Evolutionary conservation across 1,140 invertebrate species (phyloP).

Genomic region (Probaryconus sp.): DNA sequence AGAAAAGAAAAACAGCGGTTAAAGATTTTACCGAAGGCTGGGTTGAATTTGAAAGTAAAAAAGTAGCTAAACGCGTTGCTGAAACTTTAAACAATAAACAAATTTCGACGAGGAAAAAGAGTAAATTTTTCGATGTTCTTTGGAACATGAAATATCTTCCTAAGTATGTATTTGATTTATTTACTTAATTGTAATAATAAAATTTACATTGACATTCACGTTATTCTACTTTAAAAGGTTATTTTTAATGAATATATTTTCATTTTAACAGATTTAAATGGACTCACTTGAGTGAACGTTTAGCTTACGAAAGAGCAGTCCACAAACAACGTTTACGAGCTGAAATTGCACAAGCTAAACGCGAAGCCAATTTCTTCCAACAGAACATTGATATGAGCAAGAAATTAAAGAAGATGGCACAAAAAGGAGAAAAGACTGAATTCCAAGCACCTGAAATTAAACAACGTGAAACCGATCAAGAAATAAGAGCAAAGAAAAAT

Average conservation of each 20-base stretch:
- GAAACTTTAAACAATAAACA: slow-evolving; percentile 89
- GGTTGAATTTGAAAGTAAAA: slow-evolving; percentile 96
- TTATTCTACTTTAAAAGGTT: background rate
- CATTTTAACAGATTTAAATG: slow-evolving; percentile 90
- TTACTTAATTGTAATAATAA: background rate
- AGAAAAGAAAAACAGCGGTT: slow-evolving; percentile 79
- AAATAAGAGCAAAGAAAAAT: slow-evolving; percentile 70
- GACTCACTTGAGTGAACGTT: slow-evolving; percentile 94
- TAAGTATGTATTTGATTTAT: slow-evolving; percentile 75
- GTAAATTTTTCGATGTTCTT: slow-evolving; percentile 91
- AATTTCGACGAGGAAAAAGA: slow-evolving; percentile 92
- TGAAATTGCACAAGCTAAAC: slow-evolving; percentile 94
- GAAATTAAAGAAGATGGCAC: slow-evolving; percentile 80
- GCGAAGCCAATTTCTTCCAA: slow-evolving; percentile 91
- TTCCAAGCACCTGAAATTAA: slow-evolving; percentile 71
- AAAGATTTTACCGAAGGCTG: slow-evolving; percentile 94
- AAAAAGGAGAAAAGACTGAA: slow-evolving; percentile 51
- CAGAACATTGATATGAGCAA: slow-evolving; percentile 89
- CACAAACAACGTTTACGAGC: slow-evolving; percentile 90
- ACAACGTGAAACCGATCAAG: slow-evolving; percentile 75
- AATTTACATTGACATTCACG: no score
- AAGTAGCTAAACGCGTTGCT: slow-evolving; percentile 91
- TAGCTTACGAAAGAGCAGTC: slow-evolving; percentile 94
- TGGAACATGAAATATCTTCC: slow-evolving; percentile 98
- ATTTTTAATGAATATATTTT: slow-evolving; percentile 8